Percentiles rank a stretch among this genome's conserved stretches.
phyloP scores from a whole-genome alignment of 2,113 vertebrate species.

The Oxygymnocypris stewartii region DNA sequence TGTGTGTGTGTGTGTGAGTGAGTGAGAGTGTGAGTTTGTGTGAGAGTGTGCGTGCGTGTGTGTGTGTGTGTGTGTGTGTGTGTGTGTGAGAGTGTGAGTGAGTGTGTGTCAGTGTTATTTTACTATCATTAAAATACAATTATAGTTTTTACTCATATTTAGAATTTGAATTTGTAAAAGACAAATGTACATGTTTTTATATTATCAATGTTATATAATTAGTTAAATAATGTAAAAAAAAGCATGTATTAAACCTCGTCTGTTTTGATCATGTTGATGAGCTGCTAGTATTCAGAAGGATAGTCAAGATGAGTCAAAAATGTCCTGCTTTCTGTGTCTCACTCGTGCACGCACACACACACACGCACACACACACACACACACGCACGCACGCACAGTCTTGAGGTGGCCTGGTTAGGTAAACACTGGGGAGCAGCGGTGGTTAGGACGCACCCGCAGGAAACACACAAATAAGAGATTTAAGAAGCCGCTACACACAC shows the following conservation, averaged over 20 bases:
- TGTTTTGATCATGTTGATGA: neutral
- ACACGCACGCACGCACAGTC: neutral
- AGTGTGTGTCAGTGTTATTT: neutral
- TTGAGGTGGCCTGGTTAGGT: slow-evolving; percentile 67
- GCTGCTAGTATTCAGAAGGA: neutral
- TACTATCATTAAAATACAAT: neutral
- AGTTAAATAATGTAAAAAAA: no score
- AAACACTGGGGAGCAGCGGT: slow-evolving; percentile 74
- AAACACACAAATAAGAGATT: slow-evolving; percentile 68
- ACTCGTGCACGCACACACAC: neutral
- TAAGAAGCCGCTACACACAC: neutral
- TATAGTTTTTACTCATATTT: neutral
- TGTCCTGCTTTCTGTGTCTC: neutral
- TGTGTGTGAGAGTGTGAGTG: no score
- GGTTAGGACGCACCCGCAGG: slow-evolving; percentile 66
- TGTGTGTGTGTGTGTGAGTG: no score
- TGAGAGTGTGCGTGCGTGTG: no score
- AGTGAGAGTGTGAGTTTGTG: no score
- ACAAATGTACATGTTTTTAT: no score
- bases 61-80: no score
- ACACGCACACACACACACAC: neutral
- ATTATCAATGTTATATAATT: no score
- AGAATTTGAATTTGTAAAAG: no score
- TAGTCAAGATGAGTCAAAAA: neutral
- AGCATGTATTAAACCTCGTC: neutral